A percentile compares a stretch with the other conserved stretches of the same genome.
Evolutionary conservation across 2,888 invertebrate genomes (phyloP).

Genomic region (Orthosia incerta): DNA sequence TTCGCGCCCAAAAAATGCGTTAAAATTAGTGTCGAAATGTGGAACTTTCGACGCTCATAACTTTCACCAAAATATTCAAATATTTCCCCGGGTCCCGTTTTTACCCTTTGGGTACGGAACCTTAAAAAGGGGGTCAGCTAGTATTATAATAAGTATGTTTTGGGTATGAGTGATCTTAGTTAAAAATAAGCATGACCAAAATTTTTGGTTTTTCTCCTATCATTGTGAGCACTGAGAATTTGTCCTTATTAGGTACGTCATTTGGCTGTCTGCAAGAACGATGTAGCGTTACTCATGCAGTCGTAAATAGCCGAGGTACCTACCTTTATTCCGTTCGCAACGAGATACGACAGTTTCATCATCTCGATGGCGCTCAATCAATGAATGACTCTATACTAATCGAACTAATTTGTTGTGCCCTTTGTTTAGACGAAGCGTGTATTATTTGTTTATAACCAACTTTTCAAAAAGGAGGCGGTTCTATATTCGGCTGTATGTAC

Average conservation of each 20-base stretch:
- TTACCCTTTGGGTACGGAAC: too few species aligned
- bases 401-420: constrained; percentile 17
- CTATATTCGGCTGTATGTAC: too few species aligned
- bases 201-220: constrained; percentile 24
- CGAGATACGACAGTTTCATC: constrained; percentile 51
- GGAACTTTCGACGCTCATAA: too few species aligned
- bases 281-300: constrained; percentile 34
- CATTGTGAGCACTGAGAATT: neutral
- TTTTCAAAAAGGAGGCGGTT: too few species aligned
- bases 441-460: constrained; percentile 6
- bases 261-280: constrained; percentile 27
- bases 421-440: constrained; percentile 20
- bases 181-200: too few species aligned
- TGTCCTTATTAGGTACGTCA: constrained; percentile 32
- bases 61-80: too few species aligned
- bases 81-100: too few species aligned
- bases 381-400: constrained; percentile 35
- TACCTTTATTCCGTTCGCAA: constrained; percentile 34
- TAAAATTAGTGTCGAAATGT: too few species aligned
- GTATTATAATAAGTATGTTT: too few species aligned
- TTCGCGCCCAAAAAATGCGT: too few species aligned
- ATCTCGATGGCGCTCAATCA: constrained; percentile 34
- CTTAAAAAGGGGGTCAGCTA: too few species aligned
- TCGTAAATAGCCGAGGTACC: constrained; percentile 8
- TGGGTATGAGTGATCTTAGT: too few species aligned